phyloP scores from a whole-genome alignment of 2,797 vertebrate genomes.

The Cetoscarus ocellatus region DNA sequence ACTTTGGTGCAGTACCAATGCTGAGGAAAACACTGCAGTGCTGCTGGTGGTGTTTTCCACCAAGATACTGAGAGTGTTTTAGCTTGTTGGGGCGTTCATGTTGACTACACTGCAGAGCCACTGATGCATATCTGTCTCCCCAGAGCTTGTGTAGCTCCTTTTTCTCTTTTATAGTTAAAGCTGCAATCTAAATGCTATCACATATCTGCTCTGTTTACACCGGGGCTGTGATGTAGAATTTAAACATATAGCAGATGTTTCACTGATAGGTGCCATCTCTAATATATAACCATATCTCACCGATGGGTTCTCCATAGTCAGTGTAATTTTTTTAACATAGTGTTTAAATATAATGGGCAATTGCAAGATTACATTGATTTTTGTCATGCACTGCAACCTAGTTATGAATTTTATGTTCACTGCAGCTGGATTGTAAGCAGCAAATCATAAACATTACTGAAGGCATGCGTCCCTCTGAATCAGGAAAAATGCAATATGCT shows the following conservation, averaged over 20 bases:
- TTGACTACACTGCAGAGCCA: conserved; percentile 81
- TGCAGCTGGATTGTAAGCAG: background rate
- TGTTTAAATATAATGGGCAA: background rate
- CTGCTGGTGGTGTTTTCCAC: conserved; percentile 82
- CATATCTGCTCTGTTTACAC: conserved; percentile 3
- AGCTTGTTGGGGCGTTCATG: conserved; percentile 80
- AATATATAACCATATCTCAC: background rate
- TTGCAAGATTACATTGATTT: background rate
- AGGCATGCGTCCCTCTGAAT: background rate
- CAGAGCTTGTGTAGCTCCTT: conserved; percentile 45
- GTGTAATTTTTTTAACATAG: background rate
- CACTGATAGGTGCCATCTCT: background rate
- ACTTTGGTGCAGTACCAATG: conserved; percentile 85
- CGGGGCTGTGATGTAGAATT: conserved; percentile 5
- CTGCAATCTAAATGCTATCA: background rate
- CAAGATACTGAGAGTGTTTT: conserved; percentile 72
- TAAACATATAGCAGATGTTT: background rate
- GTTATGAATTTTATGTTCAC: background rate
- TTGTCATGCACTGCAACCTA: background rate
- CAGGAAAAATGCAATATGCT: background rate
- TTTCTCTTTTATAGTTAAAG: conserved; percentile 45
- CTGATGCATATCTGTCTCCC: conserved; percentile 70
- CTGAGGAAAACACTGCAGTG: conserved; percentile 85
- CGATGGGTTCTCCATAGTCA: conserved; percentile 8
- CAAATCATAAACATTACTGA: background rate